A percentile compares a stretch with the other conserved stretches of the same genome.
Conservation (phyloP, 2,113 vertebrate species). For the Petroica traversi region DNA sequence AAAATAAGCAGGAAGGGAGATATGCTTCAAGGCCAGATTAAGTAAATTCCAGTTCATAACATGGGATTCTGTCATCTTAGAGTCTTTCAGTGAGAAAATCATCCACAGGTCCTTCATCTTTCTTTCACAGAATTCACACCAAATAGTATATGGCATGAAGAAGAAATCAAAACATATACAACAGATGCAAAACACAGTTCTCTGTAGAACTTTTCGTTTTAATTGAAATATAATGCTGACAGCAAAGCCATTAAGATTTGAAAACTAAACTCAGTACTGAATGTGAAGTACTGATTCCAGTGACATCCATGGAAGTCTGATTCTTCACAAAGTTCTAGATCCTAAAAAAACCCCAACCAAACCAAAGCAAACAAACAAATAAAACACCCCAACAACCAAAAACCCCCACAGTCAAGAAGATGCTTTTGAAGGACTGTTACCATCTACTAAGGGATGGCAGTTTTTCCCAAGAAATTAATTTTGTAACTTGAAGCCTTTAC, state of each 20-base stretch:
- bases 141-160: not conserved
- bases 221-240: not conserved
- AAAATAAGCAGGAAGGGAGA: not conserved
- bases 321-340: not conserved
- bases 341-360: too few relatives aligned
- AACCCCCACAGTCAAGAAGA: not conserved
- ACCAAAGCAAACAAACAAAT: not conserved
- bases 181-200: not conserved
- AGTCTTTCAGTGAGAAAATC: not conserved
- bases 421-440: not conserved
- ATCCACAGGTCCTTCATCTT: not conserved
- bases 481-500: not conserved
- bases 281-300: not conserved
- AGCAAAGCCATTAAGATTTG: not conserved
- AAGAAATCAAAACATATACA: not conserved
- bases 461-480: not conserved
- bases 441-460: not conserved
- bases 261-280: not conserved
- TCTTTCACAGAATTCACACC: not conserved
- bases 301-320: not conserved
- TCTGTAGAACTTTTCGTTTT: not conserved
- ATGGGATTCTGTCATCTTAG: not conserved
- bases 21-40: not conserved
- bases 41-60: not conserved
- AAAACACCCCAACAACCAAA: not conserved